Evolutionary conservation across 2,888 invertebrate species (phyloP).

Genomic region (Lagria hirta): DNA sequence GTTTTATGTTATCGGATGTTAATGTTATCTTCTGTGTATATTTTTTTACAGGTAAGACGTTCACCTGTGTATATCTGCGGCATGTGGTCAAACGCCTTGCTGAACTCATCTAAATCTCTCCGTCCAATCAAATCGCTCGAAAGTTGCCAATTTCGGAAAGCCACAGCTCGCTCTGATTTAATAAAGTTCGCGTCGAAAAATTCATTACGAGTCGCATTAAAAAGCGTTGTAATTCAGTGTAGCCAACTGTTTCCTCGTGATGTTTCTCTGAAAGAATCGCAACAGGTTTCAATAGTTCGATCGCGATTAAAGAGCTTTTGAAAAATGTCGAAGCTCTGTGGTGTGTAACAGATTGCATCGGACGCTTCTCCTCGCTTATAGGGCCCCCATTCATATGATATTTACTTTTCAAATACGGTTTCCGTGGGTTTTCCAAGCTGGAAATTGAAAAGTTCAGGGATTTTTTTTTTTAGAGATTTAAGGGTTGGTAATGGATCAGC

Average conservation of each 20-base stretch:
- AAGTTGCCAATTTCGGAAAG: too few species aligned
- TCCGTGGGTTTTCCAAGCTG: slow-evolving; percentile 8
- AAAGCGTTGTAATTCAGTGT: slow-evolving; percentile 32
- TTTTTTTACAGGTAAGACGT: too few species aligned
- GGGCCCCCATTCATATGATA: slow-evolving; percentile 46
- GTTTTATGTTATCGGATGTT: too few species aligned
- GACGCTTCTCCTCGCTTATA: slow-evolving; percentile 40
- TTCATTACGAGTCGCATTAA: slow-evolving; percentile 8
- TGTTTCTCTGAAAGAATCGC: slow-evolving; percentile 44
- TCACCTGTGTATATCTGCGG: too few species aligned
- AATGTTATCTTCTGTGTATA: too few species aligned
- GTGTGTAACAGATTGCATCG: slow-evolving; percentile 51
- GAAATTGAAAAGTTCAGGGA: slow-evolving; percentile 19
- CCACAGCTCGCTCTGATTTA: not conserved
- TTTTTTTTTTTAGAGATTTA: too few species aligned
- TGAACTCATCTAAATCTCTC: too few species aligned
- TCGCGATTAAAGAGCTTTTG: slow-evolving; percentile 54
- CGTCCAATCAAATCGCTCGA: too few species aligned
- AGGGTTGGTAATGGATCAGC: too few species aligned
- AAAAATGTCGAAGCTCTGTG: slow-evolving; percentile 51
- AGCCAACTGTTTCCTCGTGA: slow-evolving; percentile 35
- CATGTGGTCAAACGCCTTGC: too few species aligned
- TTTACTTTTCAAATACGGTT: slow-evolving; percentile 39
- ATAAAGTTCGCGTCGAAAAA: slow-evolving; percentile 5
- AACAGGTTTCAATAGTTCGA: slow-evolving; percentile 55